Evolutionary conservation across 1,140 invertebrate species (phyloP), one percentile per base, ranked within the genome.

Genomic region (Zaprionus taronus): DNA sequence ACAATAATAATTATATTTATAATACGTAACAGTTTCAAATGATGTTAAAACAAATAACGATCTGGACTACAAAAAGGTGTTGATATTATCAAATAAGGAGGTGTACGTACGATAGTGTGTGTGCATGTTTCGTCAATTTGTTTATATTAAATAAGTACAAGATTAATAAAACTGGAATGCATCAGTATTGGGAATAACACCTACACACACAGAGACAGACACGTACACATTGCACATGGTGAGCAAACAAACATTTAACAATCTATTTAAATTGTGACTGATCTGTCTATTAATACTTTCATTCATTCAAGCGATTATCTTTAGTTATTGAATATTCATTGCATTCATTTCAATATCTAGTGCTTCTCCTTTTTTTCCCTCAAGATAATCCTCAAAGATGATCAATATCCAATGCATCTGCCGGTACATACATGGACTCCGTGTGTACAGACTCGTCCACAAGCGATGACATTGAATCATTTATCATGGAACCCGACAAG

Each of bases 351-450:
- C 20, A 51, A 51, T 24, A 22, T 12, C 9, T n/a, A 14, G 17
- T 4, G 53, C 44, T 28, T 14, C 36, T 14, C 34, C 20, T 61
- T 34, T 22, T 26, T 49, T 44, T 44, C 11, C 15, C 31, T n/a
- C 15, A 2, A 41, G 15, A 7, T n/a, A 11, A 34, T 41, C 15
- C 41, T 47, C 7, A 89, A 5, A 87, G 68, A 15, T 92, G 68
- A n/a, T 92, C 91, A 70, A 92, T 92, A 60, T 92, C 91, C 58
- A 92, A 69, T 1, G 83, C 72, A 62, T 92, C 86, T 14, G 86
- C 38, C 7, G 87, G 36, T 7, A 92, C 69, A 15, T 91, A 36
- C 73, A 91, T 82, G 4, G 78, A 55, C 12, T 91, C 83, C 26
- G 63, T 78, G 20, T 92, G 77, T 2, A 34, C 31, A 9, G 55